Evolutionary conservation across 1,140 invertebrate species (phyloP).

Genomic region (Elysia chlorotica): DNA sequence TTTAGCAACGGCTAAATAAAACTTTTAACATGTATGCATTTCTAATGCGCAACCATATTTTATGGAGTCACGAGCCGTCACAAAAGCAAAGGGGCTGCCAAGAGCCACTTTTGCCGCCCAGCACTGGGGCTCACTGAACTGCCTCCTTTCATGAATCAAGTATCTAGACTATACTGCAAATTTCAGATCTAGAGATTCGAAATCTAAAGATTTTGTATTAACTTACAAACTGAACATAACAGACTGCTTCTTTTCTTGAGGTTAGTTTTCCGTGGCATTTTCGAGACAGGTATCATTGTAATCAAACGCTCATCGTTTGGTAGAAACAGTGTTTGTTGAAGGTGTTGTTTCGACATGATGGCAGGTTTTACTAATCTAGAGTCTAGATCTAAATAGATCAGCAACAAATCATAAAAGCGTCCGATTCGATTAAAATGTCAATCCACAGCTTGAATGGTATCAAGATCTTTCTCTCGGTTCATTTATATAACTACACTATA

Average conservation of each 20-base stretch:
- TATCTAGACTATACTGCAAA: not conserved
- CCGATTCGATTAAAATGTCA: not conserved
- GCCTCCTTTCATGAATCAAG: not conserved
- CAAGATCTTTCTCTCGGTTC: not conserved
- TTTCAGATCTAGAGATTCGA: not conserved
- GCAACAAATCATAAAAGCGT: no score
- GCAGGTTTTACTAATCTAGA: not conserved
- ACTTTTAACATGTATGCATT: not conserved
- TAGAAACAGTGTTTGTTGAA: slow-evolving; percentile 84
- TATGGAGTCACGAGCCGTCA: not conserved
- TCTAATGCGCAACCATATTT: not conserved
- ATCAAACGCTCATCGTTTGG: slow-evolving; percentile 79
- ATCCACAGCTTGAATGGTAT: not conserved
- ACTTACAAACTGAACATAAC: slow-evolving; percentile 75
- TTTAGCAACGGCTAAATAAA: no score
- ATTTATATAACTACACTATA: not conserved
- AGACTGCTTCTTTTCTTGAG: slow-evolving; percentile 77
- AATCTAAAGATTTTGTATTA: not conserved
- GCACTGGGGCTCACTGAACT: no score
- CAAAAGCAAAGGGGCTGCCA: not conserved
- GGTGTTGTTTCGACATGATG: slow-evolving; percentile 74
- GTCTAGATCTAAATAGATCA: no score
- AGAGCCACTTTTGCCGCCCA: not conserved
- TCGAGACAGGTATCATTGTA: slow-evolving; percentile 77
- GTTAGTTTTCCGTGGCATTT: slow-evolving; percentile 76